phyloP scores from a whole-genome alignment of 2,113 vertebrate species.

The Pteropus alecto region DNA sequence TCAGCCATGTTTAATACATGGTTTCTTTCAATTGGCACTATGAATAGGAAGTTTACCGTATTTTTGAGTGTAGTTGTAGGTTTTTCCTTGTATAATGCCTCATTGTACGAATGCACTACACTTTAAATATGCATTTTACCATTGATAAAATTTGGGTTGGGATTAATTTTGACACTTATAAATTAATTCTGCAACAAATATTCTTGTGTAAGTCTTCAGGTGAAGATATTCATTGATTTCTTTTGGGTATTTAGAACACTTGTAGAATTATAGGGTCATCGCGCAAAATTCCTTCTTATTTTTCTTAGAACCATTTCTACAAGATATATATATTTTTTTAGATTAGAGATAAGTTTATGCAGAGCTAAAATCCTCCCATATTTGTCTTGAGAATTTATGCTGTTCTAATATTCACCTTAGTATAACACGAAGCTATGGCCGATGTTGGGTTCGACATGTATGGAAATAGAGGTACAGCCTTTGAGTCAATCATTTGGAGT shows the following conservation, averaged over 20 bases:
- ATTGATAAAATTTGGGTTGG: not conserved
- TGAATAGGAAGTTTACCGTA: not conserved
- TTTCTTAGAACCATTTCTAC: not conserved
- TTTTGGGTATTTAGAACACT: not conserved
- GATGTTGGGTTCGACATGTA: not conserved
- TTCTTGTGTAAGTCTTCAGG: not conserved
- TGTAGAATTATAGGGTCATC: not conserved
- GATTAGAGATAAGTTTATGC: not conserved
- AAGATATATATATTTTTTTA: not conserved
- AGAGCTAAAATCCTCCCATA: not conserved
- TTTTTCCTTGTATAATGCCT: not conserved
- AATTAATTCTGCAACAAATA: not conserved
- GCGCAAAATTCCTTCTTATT: not conserved
- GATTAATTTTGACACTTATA: not conserved
- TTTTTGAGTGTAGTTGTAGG: not conserved
- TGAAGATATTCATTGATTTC: not conserved
- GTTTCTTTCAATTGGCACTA: not conserved
- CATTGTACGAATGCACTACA: not conserved
- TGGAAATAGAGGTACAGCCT: not conserved
- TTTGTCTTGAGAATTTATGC: not conserved
- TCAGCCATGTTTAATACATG: not conserved
- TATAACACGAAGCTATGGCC: not conserved
- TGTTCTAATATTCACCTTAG: not conserved
- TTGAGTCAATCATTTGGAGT: not conserved
- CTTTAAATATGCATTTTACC: not conserved